Evolutionary conservation across 2,888 invertebrate genomes (phyloP).

Genomic region (Trimorus sp.): DNA sequence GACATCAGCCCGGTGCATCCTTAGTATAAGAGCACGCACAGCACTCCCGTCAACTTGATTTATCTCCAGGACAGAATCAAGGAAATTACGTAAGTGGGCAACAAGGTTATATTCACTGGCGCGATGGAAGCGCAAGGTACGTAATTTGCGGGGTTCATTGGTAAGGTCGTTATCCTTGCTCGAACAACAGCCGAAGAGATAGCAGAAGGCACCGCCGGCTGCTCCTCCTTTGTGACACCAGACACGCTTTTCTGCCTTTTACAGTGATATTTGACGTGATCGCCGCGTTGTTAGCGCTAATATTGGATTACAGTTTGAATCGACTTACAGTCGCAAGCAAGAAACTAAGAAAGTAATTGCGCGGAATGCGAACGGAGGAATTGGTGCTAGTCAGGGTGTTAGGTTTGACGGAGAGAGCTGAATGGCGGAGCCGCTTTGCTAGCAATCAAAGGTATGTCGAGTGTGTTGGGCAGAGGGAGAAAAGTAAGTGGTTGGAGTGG

Average conservation of each 20-base stretch:
- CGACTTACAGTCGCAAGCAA: constrained; percentile 10
- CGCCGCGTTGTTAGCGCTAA: constrained; percentile 14
- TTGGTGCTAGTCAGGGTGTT: no score
- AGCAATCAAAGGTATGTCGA: no score
- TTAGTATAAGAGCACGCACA: constrained; percentile 48
- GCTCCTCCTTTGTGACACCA: constrained; percentile 34
- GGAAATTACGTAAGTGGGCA: constrained; percentile 58
- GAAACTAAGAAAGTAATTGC: constrained; percentile 12
- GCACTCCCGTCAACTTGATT: constrained; percentile 60
- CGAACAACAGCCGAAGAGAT: constrained; percentile 40
- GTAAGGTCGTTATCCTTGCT: constrained; percentile 58
- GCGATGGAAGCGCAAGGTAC: constrained; percentile 59
- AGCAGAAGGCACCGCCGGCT: background rate
- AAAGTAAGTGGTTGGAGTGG: no score
- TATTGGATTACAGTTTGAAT: constrained; percentile 30
- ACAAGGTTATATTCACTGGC: constrained; percentile 54
- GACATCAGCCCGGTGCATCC: constrained; percentile 53
- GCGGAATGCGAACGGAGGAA: background rate
- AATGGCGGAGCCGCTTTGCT: no score
- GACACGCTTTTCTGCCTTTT: constrained; percentile 44
- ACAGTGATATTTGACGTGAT: constrained; percentile 30
- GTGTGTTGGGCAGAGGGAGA: no score
- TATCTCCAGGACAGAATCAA: constrained; percentile 49
- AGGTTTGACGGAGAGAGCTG: no score
- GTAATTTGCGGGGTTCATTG: constrained; percentile 63